These are phyloP conservation scores for Discoglossus pictus DNA, from an alignment of 2,797 vertebrate species.

Conservation along the genomic window DNA sequence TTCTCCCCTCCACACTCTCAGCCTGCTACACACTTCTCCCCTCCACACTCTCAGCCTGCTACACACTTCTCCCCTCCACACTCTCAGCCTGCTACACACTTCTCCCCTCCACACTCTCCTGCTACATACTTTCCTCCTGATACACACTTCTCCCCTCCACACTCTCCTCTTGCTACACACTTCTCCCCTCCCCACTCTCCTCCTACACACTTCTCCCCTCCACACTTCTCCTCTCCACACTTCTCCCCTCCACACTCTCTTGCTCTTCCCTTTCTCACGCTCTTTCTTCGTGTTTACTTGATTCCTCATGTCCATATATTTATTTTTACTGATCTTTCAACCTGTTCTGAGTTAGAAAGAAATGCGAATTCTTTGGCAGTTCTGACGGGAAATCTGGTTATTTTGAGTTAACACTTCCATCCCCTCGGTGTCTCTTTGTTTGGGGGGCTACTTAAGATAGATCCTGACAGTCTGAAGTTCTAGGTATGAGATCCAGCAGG, in stretches of 20 bases:
- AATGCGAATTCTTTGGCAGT: slow-evolving; percentile 43
- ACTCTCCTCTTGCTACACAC: too few species aligned
- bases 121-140: too few species aligned
- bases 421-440: neutral
- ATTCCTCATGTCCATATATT: slow-evolving; percentile 53
- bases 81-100: too few species aligned
- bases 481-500: too few species aligned
- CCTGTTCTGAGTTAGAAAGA: slow-evolving; percentile 47
- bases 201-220: too few species aligned
- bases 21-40: too few species aligned
- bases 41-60: too few species aligned
- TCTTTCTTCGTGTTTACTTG: slow-evolving; percentile 52
- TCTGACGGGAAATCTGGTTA: slow-evolving; percentile 34
- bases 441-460: too few species aligned
- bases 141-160: too few species aligned
- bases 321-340: slow-evolving; percentile 54
- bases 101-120: too few species aligned
- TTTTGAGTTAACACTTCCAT: slow-evolving; percentile 30
- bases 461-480: neutral
- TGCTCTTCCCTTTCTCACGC: slow-evolving; percentile 29
- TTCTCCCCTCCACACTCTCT: neutral
- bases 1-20: slow-evolving; percentile 17
- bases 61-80: too few species aligned
- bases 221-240: neutral
- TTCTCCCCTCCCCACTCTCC: too few species aligned